Percentiles rank a stretch among this genome's conserved stretches.
Conservation (phyloP, 1,140 invertebrate species). For the Tetraneura akinire region DNA sequence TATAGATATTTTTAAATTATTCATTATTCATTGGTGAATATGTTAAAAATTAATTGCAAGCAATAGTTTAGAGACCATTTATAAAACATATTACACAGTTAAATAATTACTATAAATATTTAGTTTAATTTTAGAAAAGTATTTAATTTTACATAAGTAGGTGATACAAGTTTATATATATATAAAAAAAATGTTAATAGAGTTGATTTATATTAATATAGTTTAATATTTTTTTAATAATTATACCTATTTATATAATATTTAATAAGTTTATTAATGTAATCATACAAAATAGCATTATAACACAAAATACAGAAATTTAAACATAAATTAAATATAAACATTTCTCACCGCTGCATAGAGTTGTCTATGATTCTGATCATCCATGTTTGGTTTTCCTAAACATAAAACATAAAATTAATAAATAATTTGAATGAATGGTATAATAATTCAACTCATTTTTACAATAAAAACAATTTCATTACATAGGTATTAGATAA, state of each 20-base stretch:
- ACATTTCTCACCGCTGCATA: conserved; percentile 20
- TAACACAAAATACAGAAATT: neutral
- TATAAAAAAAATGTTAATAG: neutral
- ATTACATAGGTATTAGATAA: neutral
- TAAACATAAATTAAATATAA: neutral
- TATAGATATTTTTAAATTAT: no score
- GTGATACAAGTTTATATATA: no score
- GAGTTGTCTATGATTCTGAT: conserved; percentile 5
- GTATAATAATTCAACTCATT: neutral
- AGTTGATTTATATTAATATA: neutral
- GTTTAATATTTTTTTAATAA: no score
- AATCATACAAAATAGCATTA: neutral
- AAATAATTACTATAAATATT: no score
- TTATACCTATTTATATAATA: no score
- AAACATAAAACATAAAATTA: neutral
- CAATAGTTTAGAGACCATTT: no score
- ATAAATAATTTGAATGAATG: neutral
- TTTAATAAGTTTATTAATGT: neutral
- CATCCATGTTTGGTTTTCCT: conserved; percentile 26
- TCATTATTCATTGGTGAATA: no score
- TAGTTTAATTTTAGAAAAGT: no score
- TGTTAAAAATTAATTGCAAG: no score
- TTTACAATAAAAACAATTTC: neutral
- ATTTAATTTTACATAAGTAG: no score
- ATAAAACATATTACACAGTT: no score